These are phyloP conservation scores for Pomacea maculata DNA, from an alignment of 1,140 invertebrate genomes.

Conservation along the genomic window DNA sequence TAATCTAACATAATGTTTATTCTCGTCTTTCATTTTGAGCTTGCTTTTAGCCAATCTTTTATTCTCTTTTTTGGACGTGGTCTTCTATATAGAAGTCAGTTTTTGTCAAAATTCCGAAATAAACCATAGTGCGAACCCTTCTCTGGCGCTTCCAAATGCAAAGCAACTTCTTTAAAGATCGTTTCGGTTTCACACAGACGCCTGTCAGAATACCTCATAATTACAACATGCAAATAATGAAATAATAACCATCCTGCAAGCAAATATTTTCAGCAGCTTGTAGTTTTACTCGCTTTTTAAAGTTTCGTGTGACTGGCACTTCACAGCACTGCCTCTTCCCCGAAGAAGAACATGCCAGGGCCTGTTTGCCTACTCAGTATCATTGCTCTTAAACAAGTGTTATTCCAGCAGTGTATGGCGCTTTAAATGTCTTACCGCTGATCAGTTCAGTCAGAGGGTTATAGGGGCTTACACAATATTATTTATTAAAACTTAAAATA, in stretches of 20 bases:
- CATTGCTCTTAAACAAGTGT: background rate
- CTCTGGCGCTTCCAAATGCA: too few species aligned
- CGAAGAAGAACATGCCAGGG: constrained; percentile 10
- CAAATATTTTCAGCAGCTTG: background rate
- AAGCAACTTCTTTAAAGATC: too few species aligned
- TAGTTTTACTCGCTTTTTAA: background rate
- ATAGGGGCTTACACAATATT: background rate
- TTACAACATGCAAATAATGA: background rate
- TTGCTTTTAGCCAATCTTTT: background rate
- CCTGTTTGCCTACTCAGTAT: background rate
- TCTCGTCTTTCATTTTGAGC: background rate
- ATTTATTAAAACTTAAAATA: background rate
- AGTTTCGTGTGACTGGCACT: background rate
- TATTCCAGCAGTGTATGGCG: background rate
- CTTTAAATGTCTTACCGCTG: background rate
- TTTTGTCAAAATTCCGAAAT: background rate
- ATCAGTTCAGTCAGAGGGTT: background rate
- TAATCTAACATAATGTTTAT: background rate
- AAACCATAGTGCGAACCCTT: background rate
- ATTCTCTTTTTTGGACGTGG: background rate
- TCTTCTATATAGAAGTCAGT: background rate
- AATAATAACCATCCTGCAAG: background rate
- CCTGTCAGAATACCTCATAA: too few species aligned
- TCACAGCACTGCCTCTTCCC: background rate
- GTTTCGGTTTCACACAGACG: too few species aligned